Evolutionary conservation across 64 coral and sea anemone species (phyloP).

Genomic region (Actinia equina): DNA sequence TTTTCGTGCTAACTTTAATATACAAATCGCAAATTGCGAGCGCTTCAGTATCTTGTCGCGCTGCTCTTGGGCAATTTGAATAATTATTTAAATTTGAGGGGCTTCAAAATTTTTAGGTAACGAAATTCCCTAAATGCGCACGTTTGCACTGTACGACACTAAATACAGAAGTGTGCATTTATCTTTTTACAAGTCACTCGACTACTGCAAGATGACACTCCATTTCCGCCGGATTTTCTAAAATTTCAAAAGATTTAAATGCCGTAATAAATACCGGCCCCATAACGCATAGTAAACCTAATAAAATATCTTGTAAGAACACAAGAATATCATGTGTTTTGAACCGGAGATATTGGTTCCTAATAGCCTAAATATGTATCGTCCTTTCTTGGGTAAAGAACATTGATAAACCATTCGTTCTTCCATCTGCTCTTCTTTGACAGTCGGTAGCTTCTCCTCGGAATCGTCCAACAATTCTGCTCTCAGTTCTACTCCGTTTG

Average conservation of each 20-base stretch:
- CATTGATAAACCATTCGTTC: conserved; percentile 19
- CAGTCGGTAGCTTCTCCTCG: background rate
- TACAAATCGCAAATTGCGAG: too few relatives aligned
- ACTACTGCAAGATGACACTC: too few relatives aligned
- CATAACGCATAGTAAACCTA: background rate
- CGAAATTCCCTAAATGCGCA: too few relatives aligned
- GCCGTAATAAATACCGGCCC: background rate
- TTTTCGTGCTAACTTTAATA: too few relatives aligned
- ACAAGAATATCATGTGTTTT: conserved; percentile 2
- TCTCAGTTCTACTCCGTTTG: conserved; percentile 26
- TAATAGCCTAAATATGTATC: background rate
- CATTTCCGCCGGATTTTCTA: too few relatives aligned
- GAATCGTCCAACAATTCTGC: conserved; percentile 5
- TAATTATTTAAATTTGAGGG: too few relatives aligned
- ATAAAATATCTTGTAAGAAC: conserved; percentile 29
- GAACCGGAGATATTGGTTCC: background rate
- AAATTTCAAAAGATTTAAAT: background rate
- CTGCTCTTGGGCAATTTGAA: too few relatives aligned
- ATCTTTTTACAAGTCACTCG: too few relatives aligned
- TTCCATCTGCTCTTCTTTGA: background rate
- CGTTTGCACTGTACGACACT: too few relatives aligned
- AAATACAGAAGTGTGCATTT: too few relatives aligned
- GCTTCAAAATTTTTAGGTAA: too few relatives aligned
- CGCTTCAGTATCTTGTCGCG: too few relatives aligned
- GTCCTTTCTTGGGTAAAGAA: background rate